These are phyloP conservation scores for Xenopus laevis DNA, from an alignment of 2,113 vertebrate species.

Conservation along the genomic window DNA sequence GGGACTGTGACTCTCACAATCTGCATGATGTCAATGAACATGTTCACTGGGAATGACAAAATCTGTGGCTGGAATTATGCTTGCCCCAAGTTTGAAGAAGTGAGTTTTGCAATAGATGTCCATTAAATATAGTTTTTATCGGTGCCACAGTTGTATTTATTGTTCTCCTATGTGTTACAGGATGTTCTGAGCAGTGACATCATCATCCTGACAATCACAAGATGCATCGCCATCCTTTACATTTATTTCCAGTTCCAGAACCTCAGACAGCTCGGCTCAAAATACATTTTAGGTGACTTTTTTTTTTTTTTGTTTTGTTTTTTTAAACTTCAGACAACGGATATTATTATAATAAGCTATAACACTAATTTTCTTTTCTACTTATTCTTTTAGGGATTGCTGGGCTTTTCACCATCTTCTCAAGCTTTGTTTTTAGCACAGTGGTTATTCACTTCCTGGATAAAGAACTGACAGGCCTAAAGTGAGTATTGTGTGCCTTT, in stretches of 20 bases:
- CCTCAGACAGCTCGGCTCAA: constrained; percentile 91
- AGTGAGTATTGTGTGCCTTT: constrained; percentile 68
- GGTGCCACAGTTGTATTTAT: background rate
- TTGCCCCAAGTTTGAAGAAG: constrained; percentile 87
- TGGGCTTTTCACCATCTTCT: constrained; percentile 97
- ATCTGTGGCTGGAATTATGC: constrained; percentile 94
- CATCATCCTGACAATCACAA: constrained; percentile 95
- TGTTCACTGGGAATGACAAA: constrained; percentile 90
- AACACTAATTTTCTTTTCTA: too few relatives aligned
- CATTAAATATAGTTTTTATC: too few relatives aligned
- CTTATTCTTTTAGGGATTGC: constrained; percentile 76
- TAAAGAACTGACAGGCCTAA: constrained; percentile 93
- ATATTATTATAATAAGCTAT: background rate
- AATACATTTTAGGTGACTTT: constrained; percentile 88
- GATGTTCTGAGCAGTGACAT: constrained; percentile 95
- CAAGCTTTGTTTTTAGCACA: constrained; percentile 96
- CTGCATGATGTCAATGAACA: constrained; percentile 97
- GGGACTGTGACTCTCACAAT: constrained; percentile 87
- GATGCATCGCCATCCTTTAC: constrained; percentile 94
- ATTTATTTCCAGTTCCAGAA: constrained; percentile 99
- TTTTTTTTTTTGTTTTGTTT: background rate
- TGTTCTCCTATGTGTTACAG: constrained; percentile 55
- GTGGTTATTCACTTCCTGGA: constrained; percentile 96
- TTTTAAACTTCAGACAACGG: background rate
- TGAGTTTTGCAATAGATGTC: constrained; percentile 51